phyloP scores from a whole-genome alignment of 2,888 invertebrate species.

The Drosophila cracens region DNA sequence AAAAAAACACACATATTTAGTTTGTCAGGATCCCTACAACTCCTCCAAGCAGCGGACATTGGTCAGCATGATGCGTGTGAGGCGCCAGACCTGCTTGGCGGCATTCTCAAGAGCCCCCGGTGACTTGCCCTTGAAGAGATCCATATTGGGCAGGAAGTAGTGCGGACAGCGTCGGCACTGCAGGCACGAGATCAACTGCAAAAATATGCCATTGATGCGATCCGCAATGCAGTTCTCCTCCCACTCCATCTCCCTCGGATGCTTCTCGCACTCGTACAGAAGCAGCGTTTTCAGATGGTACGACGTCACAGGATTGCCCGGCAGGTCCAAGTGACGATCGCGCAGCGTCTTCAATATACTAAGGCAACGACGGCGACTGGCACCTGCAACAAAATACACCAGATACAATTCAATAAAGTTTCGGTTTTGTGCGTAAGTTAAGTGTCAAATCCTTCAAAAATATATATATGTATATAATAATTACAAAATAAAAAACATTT shows the following conservation, averaged over 20 bases:
- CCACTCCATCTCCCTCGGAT: slow-evolving; percentile 97
- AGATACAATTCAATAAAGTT: background rate
- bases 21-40: slow-evolving; percentile 86
- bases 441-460: background rate
- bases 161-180: slow-evolving; percentile 98
- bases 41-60: slow-evolving; percentile 96
- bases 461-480: background rate
- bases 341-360: slow-evolving; percentile 96
- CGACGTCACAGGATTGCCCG: slow-evolving; percentile 95
- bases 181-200: slow-evolving; percentile 97
- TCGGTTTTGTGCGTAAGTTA: background rate
- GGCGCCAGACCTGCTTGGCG: slow-evolving; percentile 96
- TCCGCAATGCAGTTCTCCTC: slow-evolving; percentile 96
- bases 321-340: slow-evolving; percentile 95
- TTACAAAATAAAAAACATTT: background rate
- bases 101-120: slow-evolving; percentile 96
- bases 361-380: slow-evolving; percentile 93
- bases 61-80: slow-evolving; percentile 95
- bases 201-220: slow-evolving; percentile 96
- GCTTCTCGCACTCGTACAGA: slow-evolving; percentile 98
- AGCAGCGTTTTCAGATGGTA: slow-evolving; percentile 96
- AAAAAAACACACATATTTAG: slow-evolving; percentile 16
- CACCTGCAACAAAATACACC: slow-evolving; percentile 83
- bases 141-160: slow-evolving; percentile 97
- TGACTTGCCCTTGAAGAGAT: slow-evolving; percentile 96